Conservation (phyloP, 2,113 vertebrate species). For the Centropristis striata region DNA sequence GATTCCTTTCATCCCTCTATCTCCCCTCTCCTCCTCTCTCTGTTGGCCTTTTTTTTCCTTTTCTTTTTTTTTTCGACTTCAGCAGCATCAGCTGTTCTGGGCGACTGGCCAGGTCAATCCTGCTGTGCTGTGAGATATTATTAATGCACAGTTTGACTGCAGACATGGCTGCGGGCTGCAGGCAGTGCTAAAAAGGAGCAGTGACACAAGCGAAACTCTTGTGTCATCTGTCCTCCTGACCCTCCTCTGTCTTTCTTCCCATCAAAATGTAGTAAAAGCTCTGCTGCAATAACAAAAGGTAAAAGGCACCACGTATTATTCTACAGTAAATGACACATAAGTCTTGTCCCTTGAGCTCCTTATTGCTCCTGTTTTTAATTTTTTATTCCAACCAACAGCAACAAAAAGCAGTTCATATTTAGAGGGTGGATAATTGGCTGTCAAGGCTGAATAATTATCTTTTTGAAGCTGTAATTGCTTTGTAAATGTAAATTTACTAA, state of each 20-base stretch:
- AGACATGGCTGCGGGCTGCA: conserved; percentile 37
- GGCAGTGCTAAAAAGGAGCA: conserved; percentile 25
- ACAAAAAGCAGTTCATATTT: conserved; percentile 2
- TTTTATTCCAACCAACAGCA: conserved; percentile 2
- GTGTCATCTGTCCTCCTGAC: conserved; percentile 11
- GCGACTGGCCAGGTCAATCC: conserved; percentile 69
- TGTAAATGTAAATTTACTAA: neutral
- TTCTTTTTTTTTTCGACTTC: conserved; percentile 16
- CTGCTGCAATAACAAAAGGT: neutral
- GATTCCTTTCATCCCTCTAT: conserved; percentile 16
- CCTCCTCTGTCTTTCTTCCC: neutral
- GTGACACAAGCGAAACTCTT: conserved; percentile 28
- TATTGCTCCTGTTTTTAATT: neutral
- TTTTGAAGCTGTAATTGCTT: conserved; percentile 10
- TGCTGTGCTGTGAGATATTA: conserved; percentile 64
- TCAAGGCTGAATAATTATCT: conserved; percentile 26
- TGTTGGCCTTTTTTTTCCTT: conserved; percentile 13
- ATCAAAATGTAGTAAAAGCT: neutral
- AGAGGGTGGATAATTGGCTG: conserved; percentile 16
- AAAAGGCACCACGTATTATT: conserved; percentile 9
- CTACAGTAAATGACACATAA: conserved; percentile 14
- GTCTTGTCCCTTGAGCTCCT: conserved; percentile 16
- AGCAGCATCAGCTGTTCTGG: conserved; percentile 62
- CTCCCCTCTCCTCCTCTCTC: neutral
- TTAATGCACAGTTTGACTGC: conserved; percentile 70